These are phyloP conservation scores for Pseudoatta argentina DNA, from an alignment of 1,140 invertebrate genomes.

Conservation along the genomic window DNA sequence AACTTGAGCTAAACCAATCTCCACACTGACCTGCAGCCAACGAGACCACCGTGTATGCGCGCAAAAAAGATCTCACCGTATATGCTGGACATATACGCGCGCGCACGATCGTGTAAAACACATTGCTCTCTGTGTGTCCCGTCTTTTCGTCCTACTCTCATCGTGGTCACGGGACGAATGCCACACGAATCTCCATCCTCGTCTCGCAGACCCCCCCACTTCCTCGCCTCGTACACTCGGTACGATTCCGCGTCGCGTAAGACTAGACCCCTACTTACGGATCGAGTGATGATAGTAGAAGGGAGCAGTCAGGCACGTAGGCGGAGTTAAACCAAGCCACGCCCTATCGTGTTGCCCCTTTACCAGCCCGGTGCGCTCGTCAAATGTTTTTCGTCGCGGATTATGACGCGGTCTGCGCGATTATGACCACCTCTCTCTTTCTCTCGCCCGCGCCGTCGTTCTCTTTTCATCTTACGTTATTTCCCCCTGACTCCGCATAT, in stretches of 20 bases:
- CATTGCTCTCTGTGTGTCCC: slow-evolving; percentile 26
- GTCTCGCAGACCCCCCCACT: slow-evolving; percentile 68
- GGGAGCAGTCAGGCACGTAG: slow-evolving; percentile 47
- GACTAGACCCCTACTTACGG: slow-evolving; percentile 43
- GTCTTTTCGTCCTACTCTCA: slow-evolving; percentile 68
- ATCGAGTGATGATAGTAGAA: background rate
- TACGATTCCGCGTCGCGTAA: slow-evolving; percentile 67
- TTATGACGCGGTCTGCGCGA: slow-evolving; percentile 87
- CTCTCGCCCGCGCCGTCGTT: slow-evolving; percentile 49
- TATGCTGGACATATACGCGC: slow-evolving; percentile 23
- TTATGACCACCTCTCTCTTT: slow-evolving; percentile 83
- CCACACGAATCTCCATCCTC: slow-evolving; percentile 68
- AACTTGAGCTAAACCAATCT: slow-evolving; percentile 27
- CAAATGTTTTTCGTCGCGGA: slow-evolving; percentile 86
- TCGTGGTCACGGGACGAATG: slow-evolving; percentile 74
- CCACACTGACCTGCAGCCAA: slow-evolving; percentile 27
- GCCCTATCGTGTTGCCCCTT: slow-evolving; percentile 78
- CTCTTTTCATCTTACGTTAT: slow-evolving; percentile 55
- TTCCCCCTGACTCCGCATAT: slow-evolving; percentile 48
- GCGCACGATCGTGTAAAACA: background rate
- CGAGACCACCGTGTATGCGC: slow-evolving; percentile 27
- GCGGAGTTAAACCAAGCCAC: slow-evolving; percentile 71
- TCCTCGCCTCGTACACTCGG: slow-evolving; percentile 45
- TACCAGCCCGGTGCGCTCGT: slow-evolving; percentile 81
- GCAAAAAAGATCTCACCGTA: slow-evolving; percentile 39